Conservation (phyloP, 2,113 vertebrate species). For the Gobius niger region DNA sequence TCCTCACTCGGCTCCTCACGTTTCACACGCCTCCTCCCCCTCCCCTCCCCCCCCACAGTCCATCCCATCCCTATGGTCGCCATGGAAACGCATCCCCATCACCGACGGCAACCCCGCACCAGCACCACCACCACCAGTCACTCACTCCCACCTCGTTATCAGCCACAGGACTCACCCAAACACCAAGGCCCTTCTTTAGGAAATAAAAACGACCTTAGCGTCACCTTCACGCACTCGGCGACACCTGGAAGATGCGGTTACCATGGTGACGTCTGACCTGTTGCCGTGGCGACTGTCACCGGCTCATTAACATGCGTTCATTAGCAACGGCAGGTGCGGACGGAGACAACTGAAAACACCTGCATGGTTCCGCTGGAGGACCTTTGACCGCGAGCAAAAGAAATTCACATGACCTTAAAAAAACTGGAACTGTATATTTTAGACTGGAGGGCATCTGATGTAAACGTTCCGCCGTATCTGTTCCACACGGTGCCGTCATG, state of each 20-base stretch:
- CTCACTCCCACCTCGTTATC: background rate
- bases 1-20: background rate
- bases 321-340: background rate
- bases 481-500: too few species aligned
- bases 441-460: too few species aligned
- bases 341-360: background rate
- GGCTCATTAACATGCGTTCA: background rate
- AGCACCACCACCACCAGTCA: background rate
- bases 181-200: too few species aligned
- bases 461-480: too few species aligned
- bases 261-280: background rate
- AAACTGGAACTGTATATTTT: too few species aligned
- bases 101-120: conserved; percentile 19
- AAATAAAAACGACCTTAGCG: background rate
- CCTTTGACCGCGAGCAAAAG: too few species aligned
- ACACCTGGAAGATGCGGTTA: background rate
- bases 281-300: background rate
- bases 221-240: background rate
- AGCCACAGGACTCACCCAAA: too few species aligned
- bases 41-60: conserved; percentile 15
- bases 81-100: conserved; percentile 59
- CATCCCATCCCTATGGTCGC: conserved; percentile 31
- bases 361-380: too few species aligned
- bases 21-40: conserved; percentile 26
- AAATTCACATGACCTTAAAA: too few species aligned